Evolutionary conservation across 2,113 vertebrate species (phyloP).

Genomic region (Tragelaphus strepsiceros): DNA sequence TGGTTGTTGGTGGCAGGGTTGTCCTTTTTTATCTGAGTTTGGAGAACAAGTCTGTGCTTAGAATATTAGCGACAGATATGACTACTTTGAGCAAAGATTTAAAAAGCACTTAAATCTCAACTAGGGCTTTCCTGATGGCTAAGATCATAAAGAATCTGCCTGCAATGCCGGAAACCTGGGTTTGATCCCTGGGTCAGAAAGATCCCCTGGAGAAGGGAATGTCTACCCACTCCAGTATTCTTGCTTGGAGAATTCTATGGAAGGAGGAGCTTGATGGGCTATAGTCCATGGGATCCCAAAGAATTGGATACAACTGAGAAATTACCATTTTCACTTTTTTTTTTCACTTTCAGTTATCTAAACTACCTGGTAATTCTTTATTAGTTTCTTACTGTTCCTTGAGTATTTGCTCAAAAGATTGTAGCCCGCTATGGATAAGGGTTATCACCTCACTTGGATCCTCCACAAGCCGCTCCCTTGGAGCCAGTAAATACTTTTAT

Average conservation of each 20-base stretch:
- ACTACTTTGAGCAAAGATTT: background rate
- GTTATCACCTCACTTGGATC: background rate
- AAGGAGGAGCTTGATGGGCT: background rate
- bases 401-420: background rate
- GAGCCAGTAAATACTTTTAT: background rate
- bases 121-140: background rate
- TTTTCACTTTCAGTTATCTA: background rate
- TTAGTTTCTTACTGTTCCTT: background rate
- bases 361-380: background rate
- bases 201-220: background rate
- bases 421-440: background rate
- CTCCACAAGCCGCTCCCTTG: background rate
- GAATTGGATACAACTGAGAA: background rate
- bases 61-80: background rate
- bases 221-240: background rate
- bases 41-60: background rate
- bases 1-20: background rate
- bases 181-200: background rate
- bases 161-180: background rate
- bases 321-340: background rate
- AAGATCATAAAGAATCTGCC: background rate
- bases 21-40: background rate
- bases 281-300: background rate
- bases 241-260: background rate
- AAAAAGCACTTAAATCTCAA: background rate